Evolutionary conservation across 2,113 vertebrate species (phyloP).

Genomic region (Pseudonaja textilis): DNA sequence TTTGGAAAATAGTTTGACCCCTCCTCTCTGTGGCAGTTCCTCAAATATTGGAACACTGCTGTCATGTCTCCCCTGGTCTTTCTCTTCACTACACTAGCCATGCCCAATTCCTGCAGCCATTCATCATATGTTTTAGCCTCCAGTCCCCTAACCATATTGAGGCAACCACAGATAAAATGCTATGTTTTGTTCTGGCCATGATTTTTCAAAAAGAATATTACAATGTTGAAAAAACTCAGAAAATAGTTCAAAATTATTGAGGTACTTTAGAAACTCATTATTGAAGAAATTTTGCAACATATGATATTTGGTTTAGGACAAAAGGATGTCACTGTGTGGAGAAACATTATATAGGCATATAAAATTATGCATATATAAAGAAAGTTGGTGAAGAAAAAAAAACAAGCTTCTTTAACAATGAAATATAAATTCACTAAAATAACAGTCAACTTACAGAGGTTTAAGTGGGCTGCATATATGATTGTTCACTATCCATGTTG

Average conservation of each 20-base stretch:
- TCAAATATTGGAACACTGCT: no score
- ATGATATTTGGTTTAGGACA: not conserved
- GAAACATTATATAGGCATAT: not conserved
- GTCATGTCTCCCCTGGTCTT: no score
- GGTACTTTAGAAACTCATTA: not conserved
- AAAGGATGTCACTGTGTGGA: not conserved
- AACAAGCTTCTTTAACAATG: not conserved
- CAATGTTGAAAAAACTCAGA: not conserved
- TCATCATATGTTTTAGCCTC: no score
- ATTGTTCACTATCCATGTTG: not conserved
- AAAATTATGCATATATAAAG: not conserved
- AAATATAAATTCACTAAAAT: not conserved
- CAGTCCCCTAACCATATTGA: no score
- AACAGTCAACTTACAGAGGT: not conserved
- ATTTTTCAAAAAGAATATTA: not conserved
- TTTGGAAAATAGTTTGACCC: no score
- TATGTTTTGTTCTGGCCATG: not conserved
- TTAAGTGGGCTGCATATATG: not conserved
- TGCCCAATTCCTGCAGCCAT: no score
- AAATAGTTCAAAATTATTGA: not conserved
- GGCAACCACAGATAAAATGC: not conserved
- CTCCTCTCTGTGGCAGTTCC: no score
- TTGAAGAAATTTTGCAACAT: not conserved
- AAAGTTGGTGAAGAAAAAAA: not conserved
- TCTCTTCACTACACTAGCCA: no score